Evolutionary conservation across 2,888 invertebrate species (phyloP).

Genomic region (Griposia aprilina): DNA sequence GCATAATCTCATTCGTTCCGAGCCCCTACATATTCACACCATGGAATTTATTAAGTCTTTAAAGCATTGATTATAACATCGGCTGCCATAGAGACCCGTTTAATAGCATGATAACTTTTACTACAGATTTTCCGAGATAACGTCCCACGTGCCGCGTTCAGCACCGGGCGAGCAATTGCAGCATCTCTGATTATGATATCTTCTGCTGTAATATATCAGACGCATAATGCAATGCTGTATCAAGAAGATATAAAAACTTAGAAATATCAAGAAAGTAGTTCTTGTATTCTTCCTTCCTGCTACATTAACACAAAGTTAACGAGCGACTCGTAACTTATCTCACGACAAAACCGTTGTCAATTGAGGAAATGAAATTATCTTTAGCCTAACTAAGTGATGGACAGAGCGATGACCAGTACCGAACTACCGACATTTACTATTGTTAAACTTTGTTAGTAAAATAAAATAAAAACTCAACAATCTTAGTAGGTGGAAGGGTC

Average conservation of each 20-base stretch:
- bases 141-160: conserved; percentile 14
- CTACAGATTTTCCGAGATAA: conserved; percentile 21
- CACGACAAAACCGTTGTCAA: conserved; percentile 28
- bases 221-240: conserved; percentile 21
- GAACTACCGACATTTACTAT: conserved; percentile 9
- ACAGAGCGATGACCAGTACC: conserved; percentile 8
- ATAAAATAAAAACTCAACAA: background rate
- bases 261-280: conserved; percentile 7
- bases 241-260: conserved; percentile 15
- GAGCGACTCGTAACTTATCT: conserved; percentile 26
- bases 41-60: background rate
- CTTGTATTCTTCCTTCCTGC: background rate
- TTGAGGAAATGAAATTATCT: conserved; percentile 37
- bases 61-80: background rate
- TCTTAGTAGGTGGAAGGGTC: conserved; percentile 10
- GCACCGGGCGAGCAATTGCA: conserved; percentile 29
- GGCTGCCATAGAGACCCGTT: conserved; percentile 11
- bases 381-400: conserved; percentile 6
- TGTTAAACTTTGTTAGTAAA: background rate
- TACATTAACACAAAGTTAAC: conserved; percentile 26
- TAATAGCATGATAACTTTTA: conserved; percentile 11
- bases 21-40: background rate
- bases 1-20: background rate
- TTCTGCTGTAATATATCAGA: conserved; percentile 13
- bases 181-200: conserved; percentile 18